Evolutionary conservation across 2,888 invertebrate genomes (phyloP).

Genomic region (Strigamia transsilvanica): DNA sequence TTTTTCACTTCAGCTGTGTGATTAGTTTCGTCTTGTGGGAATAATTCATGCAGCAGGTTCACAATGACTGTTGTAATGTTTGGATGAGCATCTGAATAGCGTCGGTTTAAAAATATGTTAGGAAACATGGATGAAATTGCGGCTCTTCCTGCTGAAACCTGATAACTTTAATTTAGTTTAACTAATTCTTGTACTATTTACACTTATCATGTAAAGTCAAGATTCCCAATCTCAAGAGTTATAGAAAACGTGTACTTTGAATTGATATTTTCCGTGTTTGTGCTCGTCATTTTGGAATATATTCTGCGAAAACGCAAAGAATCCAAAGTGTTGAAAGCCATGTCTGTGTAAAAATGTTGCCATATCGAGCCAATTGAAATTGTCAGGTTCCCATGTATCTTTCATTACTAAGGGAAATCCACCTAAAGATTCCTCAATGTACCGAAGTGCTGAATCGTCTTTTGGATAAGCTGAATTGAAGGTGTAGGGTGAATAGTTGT

Average conservation of each 20-base stretch:
- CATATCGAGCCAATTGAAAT: conserved; percentile 33
- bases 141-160: not conserved
- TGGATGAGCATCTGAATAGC: conserved; percentile 28
- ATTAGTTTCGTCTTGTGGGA: not conserved
- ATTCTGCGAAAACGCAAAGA: not conserved
- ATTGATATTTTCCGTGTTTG: not conserved
- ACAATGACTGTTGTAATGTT: not conserved
- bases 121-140: not conserved
- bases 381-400: not conserved
- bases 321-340: conserved; percentile 13
- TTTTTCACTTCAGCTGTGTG: conserved; percentile 18
- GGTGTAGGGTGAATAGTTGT: not conserved
- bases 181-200: not conserved
- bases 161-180: not conserved
- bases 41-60: not conserved
- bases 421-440: not conserved
- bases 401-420: conserved; percentile 9
- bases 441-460: conserved; percentile 7
- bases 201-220: too few relatives aligned
- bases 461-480: not conserved
- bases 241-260: not conserved
- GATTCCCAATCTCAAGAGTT: not conserved
- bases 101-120: not conserved
- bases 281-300: not conserved
- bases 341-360: conserved; percentile 4